Evolutionary conservation across 2,113 vertebrate species (phyloP).

Genomic region (Gymnarchus niloticus): DNA sequence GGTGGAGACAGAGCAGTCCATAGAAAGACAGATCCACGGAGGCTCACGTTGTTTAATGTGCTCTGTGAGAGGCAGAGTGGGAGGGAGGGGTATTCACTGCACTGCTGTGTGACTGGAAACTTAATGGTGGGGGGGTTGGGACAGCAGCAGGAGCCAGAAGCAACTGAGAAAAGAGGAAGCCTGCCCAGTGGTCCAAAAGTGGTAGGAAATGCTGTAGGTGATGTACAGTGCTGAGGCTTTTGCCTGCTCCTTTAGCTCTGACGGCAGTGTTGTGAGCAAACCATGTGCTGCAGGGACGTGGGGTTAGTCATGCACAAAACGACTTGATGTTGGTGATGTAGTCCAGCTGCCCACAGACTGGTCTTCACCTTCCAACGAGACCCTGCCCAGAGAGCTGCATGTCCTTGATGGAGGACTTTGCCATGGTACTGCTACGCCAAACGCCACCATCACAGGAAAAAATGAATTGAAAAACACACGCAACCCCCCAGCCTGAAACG

Average conservation of each 20-base stretch:
- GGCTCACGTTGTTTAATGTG: slow-evolving; percentile 42
- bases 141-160: slow-evolving; percentile 34
- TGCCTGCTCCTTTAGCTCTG: slow-evolving; percentile 31
- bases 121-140: slow-evolving; percentile 58
- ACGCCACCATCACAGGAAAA: not conserved
- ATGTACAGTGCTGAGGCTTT: slow-evolving; percentile 29
- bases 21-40: slow-evolving; percentile 46
- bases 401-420: slow-evolving; percentile 10
- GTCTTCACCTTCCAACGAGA: not conserved
- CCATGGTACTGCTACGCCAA: no score
- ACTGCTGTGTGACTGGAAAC: slow-evolving; percentile 82
- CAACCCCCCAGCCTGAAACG: not conserved
- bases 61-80: slow-evolving; percentile 30
- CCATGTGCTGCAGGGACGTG: slow-evolving; percentile 33
- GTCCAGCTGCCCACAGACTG: not conserved
- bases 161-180: slow-evolving; percentile 35
- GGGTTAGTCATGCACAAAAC: slow-evolving; percentile 22
- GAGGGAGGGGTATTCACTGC: slow-evolving; percentile 73
- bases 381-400: not conserved
- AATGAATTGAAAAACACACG: no score
- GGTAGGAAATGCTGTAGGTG: slow-evolving; percentile 45
- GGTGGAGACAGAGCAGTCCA: slow-evolving; percentile 49
- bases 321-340: not conserved
- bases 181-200: slow-evolving; percentile 46
- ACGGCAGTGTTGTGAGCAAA: slow-evolving; percentile 40